These are phyloP conservation scores for Lontra canadensis DNA, from an alignment of 2,113 vertebrate species.

Conservation along the genomic window DNA sequence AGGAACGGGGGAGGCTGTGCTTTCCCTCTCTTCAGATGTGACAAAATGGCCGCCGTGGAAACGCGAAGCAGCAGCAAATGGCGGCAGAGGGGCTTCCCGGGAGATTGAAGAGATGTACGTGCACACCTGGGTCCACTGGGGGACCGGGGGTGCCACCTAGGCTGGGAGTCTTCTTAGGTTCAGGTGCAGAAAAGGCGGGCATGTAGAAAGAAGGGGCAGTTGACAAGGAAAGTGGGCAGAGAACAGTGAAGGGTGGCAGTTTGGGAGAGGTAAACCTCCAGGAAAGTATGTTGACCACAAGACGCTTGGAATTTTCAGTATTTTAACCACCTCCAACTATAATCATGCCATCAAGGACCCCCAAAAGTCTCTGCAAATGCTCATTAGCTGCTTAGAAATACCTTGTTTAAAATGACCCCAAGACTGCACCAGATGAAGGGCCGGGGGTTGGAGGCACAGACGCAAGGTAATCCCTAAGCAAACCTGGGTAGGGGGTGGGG, in stretches of 20 bases:
- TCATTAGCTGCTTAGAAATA: background rate
- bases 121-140: background rate
- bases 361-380: background rate
- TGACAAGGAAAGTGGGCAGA: background rate
- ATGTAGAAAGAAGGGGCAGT: background rate
- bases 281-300: background rate
- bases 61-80: background rate
- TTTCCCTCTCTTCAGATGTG: background rate
- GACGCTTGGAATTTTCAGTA: background rate
- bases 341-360: background rate
- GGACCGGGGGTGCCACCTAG: too few species aligned
- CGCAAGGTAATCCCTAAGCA: background rate
- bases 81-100: background rate
- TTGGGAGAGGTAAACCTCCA: background rate
- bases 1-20: background rate
- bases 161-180: background rate
- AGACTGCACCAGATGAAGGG: background rate
- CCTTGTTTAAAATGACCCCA: background rate
- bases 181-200: background rate
- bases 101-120: background rate
- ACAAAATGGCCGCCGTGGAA: constrained; percentile 42
- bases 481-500: background rate
- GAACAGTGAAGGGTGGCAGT: background rate
- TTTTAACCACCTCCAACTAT: background rate
- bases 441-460: background rate